Conservation (phyloP, 2,113 vertebrate species). For the Cathartes aura region DNA sequence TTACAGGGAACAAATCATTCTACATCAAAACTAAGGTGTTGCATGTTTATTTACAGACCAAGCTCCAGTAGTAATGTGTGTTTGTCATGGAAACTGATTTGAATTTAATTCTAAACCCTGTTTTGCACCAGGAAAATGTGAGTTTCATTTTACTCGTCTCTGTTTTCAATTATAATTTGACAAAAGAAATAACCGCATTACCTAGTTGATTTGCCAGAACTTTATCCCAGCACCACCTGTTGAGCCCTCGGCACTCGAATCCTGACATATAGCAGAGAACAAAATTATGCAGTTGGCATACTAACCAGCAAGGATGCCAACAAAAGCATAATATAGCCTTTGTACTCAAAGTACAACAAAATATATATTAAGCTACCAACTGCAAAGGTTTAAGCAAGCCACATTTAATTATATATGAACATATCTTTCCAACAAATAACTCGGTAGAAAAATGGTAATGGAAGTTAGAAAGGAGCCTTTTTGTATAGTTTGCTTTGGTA, state of each 20-base stretch:
- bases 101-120: constrained; percentile 54
- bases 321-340: constrained; percentile 80
- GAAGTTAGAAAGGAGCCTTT: constrained; percentile 55
- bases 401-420: constrained; percentile 74
- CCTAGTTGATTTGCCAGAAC: constrained; percentile 81
- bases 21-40: constrained; percentile 62
- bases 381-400: constrained; percentile 79
- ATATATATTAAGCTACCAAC: constrained; percentile 79
- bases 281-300: constrained; percentile 75
- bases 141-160: constrained; percentile 75
- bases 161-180: constrained; percentile 83
- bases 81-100: constrained; percentile 71
- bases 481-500: constrained; percentile 37
- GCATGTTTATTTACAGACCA: constrained; percentile 28
- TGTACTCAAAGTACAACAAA: constrained; percentile 78
- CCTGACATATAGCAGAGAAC: constrained; percentile 78
- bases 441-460: constrained; percentile 17
- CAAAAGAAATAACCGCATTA: constrained; percentile 80
- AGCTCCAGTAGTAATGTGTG: constrained; percentile 46
- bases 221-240: constrained; percentile 81
- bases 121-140: constrained; percentile 70
- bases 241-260: constrained; percentile 74
- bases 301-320: constrained; percentile 72
- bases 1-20: not conserved
- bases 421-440: constrained; percentile 61